Conservation (phyloP, 2,797 vertebrate genomes). For the Tamandua tetradactyla region DNA sequence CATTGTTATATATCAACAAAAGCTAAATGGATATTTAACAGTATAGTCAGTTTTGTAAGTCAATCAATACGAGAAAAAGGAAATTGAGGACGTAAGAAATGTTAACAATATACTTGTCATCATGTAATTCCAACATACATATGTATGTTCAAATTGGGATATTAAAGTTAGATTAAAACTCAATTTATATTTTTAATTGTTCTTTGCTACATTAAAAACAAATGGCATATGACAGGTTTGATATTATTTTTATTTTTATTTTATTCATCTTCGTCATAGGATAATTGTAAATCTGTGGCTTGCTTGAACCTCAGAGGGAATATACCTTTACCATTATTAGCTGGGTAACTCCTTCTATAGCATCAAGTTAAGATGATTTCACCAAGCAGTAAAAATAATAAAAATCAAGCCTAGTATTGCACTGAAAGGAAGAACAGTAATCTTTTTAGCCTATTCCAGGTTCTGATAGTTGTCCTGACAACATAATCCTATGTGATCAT, state of each 20-base stretch:
- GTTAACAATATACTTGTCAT: not conserved
- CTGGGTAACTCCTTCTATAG: not conserved
- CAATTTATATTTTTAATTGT: not conserved
- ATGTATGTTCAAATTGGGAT: not conserved
- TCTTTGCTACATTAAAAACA: not conserved
- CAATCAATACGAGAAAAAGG: not conserved
- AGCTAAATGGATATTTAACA: conserved; percentile 1
- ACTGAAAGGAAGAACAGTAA: not conserved
- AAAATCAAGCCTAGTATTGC: not conserved
- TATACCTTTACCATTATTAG: not conserved
- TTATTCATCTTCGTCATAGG: not conserved
- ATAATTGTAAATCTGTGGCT: not conserved
- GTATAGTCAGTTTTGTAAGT: not conserved
- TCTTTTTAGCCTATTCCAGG: not conserved
- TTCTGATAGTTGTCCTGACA: conserved; percentile 32
- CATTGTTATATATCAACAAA: not conserved
- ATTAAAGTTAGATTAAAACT: not conserved
- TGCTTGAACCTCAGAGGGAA: not conserved
- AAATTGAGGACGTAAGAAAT: not conserved
- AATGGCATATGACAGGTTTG: not conserved
- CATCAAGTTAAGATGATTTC: not conserved
- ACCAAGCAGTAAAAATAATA: not conserved
- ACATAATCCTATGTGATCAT: not conserved
- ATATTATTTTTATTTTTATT: not conserved
- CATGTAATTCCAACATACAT: not conserved